Evolutionary conservation across 2,113 vertebrate genomes (phyloP).

Genomic region (Callospermophilus lateralis): DNA sequence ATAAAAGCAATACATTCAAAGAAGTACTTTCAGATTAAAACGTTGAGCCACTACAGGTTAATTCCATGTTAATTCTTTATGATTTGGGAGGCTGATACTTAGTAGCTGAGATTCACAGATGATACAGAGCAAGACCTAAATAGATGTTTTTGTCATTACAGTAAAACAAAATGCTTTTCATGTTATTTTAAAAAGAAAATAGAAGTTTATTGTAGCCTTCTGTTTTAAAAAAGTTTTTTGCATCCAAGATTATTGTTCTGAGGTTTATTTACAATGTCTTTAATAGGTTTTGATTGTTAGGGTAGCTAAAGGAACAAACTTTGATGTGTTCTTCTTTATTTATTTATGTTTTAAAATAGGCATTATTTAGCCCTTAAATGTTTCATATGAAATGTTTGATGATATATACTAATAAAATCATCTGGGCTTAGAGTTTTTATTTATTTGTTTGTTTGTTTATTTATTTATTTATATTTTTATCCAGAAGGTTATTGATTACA

Average conservation of each 20-base stretch:
- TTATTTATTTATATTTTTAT: background rate
- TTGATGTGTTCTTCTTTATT: background rate
- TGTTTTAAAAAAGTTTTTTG: background rate
- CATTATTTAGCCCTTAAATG: background rate
- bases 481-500: background rate
- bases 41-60: background rate
- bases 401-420: background rate
- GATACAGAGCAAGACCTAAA: background rate
- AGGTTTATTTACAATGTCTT: background rate
- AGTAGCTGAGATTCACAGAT: background rate
- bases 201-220: background rate
- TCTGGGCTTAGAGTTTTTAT: background rate
- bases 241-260: background rate
- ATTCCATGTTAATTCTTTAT: background rate
- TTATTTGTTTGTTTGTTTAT: background rate
- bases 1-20: background rate
- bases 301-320: background rate
- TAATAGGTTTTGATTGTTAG: background rate
- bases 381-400: background rate
- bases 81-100: background rate
- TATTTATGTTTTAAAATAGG: background rate
- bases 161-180: background rate
- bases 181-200: slow-evolving; percentile 31
- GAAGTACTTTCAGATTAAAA: background rate
- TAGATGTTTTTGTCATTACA: background rate